Evolutionary conservation across 1,140 invertebrate species (phyloP).

Genomic region (Lucilia cuprina): DNA sequence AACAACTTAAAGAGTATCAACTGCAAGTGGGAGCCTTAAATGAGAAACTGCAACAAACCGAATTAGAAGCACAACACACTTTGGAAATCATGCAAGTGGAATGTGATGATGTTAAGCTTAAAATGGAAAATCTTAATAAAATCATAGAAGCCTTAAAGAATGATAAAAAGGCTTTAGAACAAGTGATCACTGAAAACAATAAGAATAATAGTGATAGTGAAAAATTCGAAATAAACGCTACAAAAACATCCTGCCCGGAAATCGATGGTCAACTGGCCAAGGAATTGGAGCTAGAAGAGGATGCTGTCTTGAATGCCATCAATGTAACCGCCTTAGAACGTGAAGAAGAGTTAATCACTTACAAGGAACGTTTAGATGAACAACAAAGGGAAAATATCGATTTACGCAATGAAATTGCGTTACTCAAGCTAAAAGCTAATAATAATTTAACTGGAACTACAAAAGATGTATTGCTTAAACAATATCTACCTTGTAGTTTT

Average conservation of each 20-base stretch:
- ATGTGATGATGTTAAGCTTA: conserved; percentile 50
- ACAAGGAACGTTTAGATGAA: conserved; percentile 56
- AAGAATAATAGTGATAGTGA: background rate
- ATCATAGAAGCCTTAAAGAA: conserved; percentile 42
- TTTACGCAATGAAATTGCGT: conserved; percentile 50
- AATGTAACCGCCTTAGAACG: conserved; percentile 47
- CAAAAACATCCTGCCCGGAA: conserved; percentile 30
- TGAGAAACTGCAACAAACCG: conserved; percentile 35
- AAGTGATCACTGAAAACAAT: conserved; percentile 34
- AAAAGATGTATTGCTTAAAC: conserved; percentile 32
- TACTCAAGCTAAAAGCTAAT: conserved; percentile 42
- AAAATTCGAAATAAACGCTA: conserved; percentile 26
- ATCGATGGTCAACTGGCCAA: conserved; percentile 33
- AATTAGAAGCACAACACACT: conserved; percentile 45
- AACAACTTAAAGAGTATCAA: conserved; percentile 35
- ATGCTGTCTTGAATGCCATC: conserved; percentile 47
- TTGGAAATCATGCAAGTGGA: conserved; percentile 56
- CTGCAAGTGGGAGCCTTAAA: conserved; percentile 35
- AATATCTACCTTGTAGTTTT: conserved; percentile 46
- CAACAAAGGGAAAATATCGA: conserved; percentile 51
- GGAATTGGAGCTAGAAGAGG: conserved; percentile 37
- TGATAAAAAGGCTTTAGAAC: conserved; percentile 42
- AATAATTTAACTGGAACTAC: background rate
- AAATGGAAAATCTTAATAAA: conserved; percentile 41
- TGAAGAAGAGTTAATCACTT: conserved; percentile 58